These are phyloP conservation scores for Stegodyphus mimosarum DNA, from an alignment of 1,140 invertebrate species.

Conservation along the genomic window DNA sequence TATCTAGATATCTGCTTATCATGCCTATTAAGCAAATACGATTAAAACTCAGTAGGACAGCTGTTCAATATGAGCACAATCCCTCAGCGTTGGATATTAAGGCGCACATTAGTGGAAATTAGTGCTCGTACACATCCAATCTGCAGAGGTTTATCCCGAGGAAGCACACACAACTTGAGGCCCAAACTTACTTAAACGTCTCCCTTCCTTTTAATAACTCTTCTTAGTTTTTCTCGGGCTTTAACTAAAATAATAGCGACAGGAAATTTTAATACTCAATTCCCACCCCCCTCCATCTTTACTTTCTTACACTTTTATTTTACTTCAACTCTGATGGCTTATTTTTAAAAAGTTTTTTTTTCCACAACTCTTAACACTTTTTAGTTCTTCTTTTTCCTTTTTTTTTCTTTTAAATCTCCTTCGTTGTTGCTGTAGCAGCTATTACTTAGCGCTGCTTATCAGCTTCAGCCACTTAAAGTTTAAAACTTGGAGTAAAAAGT, in stretches of 20 bases:
- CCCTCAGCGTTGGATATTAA: constrained; percentile 5
- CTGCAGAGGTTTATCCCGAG: constrained; percentile 14
- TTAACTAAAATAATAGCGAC: constrained; percentile 57
- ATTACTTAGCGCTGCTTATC: constrained; percentile 52
- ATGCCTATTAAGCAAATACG: not conserved
- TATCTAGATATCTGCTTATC: not conserved
- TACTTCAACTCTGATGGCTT: constrained; percentile 28
- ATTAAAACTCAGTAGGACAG: not conserved
- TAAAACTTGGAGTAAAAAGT: constrained; percentile 18
- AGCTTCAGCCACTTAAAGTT: constrained; percentile 56
- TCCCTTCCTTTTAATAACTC: constrained; percentile 57
- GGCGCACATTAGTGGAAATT: constrained; percentile 21
- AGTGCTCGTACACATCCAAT: constrained; percentile 24
- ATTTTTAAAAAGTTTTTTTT: constrained; percentile 41
- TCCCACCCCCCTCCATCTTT: constrained; percentile 3
- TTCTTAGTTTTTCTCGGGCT: constrained; percentile 34
- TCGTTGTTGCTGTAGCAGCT: constrained; percentile 14
- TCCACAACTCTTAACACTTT: no score
- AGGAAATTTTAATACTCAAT: constrained; percentile 58
- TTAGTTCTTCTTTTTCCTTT: constrained; percentile 6
- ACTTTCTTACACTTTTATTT: constrained; percentile 14
- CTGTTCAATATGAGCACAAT: not conserved
- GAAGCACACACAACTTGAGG: constrained; percentile 1
- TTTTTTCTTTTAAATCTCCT: constrained; percentile 33
- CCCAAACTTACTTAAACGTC: constrained; percentile 49